These are phyloP conservation scores for Drosophila mimica DNA, from an alignment of 2,888 invertebrate species.

Conservation along the genomic window DNA sequence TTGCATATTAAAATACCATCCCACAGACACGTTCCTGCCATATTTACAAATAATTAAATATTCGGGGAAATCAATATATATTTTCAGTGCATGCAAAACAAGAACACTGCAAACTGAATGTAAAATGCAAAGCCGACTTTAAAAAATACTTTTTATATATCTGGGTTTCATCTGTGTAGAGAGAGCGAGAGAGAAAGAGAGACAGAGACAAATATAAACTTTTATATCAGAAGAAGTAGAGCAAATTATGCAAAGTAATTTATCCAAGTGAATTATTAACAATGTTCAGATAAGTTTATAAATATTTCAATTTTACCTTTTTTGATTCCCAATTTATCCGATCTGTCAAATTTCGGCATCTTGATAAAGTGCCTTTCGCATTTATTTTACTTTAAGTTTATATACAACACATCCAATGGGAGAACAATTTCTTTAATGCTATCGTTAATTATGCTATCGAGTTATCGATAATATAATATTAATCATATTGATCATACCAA, in stretches of 20 bases:
- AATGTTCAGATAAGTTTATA: not conserved
- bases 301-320: not conserved
- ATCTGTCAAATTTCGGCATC: slow-evolving; percentile 38
- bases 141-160: not conserved
- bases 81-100: not conserved
- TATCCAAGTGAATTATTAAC: not conserved
- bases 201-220: not conserved
- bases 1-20: slow-evolving; percentile 24
- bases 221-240: not conserved
- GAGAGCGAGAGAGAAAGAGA: not conserved
- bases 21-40: slow-evolving; percentile 3
- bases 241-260: not conserved
- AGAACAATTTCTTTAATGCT: no score
- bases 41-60: slow-evolving; percentile 72
- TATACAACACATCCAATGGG: no score
- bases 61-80: slow-evolving; percentile 61
- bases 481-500: no score
- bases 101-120: slow-evolving; percentile 7
- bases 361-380: slow-evolving; percentile 26
- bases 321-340: not conserved
- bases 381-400: not conserved
- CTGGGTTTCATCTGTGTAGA: not conserved
- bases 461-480: not conserved
- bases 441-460: no score
- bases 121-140: not conserved